These are phyloP conservation scores for Machaerirhynchus nigripectus DNA, from an alignment of 2,113 vertebrate species.

Conservation along the genomic window DNA sequence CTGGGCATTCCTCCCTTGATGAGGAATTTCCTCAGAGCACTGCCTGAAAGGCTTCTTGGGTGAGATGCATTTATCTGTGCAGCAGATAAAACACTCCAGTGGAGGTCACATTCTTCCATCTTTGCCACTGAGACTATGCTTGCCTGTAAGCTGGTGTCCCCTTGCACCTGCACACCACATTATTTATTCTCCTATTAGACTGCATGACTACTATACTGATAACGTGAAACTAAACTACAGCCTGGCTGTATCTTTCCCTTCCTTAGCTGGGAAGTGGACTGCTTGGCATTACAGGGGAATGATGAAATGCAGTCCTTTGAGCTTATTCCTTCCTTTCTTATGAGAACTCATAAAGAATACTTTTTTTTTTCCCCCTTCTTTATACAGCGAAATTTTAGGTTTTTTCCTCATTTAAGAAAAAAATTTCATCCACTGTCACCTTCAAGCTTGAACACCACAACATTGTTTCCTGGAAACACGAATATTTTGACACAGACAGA, in stretches of 20 bases:
- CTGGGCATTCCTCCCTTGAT: constrained; percentile 13
- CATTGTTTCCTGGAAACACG: background rate
- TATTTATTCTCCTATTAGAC: background rate
- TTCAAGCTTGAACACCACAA: background rate
- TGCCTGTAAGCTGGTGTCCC: background rate
- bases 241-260: background rate
- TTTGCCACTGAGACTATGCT: background rate
- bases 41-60: background rate
- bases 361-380: background rate
- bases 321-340: background rate
- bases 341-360: background rate
- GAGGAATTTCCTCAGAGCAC: constrained; percentile 41
- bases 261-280: background rate
- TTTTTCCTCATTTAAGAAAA: background rate
- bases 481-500: background rate
- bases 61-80: background rate
- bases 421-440: background rate
- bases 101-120: constrained; percentile 24
- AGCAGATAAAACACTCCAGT: background rate
- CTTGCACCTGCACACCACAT: background rate
- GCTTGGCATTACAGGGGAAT: background rate
- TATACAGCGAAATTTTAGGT: background rate
- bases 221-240: background rate
- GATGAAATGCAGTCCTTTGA: background rate
- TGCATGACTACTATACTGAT: background rate